Conservation (phyloP, 2,888 invertebrate species). For the Adineta ricciae region DNA sequence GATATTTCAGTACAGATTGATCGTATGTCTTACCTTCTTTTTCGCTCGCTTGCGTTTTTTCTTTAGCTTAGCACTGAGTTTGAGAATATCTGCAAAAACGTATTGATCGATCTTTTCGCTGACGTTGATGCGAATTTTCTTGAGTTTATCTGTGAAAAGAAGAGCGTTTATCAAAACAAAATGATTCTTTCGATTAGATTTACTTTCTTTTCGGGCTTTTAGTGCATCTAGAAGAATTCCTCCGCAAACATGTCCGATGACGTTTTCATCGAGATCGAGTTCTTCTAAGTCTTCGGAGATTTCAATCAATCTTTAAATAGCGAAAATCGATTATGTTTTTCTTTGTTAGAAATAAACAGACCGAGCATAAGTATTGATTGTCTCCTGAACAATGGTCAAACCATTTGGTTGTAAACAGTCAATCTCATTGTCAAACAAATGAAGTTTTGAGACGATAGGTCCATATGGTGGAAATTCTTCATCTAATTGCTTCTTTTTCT, state of each 20-base stretch:
- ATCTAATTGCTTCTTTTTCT: constrained; percentile 39
- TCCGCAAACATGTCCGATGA: constrained; percentile 47
- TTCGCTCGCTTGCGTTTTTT: constrained; percentile 41
- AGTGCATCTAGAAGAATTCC: constrained; percentile 43
- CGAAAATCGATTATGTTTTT: not conserved
- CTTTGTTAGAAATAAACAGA: not conserved
- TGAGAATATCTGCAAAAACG: constrained; percentile 44
- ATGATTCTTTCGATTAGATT: not conserved
- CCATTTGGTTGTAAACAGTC: constrained; percentile 40
- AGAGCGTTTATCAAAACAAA: not conserved
- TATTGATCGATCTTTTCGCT: constrained; percentile 44
- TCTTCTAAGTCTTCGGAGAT: constrained; percentile 44
- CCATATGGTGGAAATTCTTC: constrained; percentile 45
- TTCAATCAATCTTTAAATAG: constrained; percentile 41
- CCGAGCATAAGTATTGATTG: not conserved
- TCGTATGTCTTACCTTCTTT: not conserved
- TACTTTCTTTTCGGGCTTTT: constrained; percentile 44
- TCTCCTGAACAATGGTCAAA: not conserved
- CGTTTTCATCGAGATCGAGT: constrained; percentile 46
- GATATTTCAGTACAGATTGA: too few species aligned
- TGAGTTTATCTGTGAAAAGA: constrained; percentile 41
- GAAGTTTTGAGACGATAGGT: constrained; percentile 46
- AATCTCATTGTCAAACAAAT: constrained; percentile 49
- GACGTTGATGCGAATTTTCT: constrained; percentile 42
- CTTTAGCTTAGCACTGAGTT: constrained; percentile 47